Evolutionary conservation across 35 echinoderm and acorn worm species (phyloP).

Genomic region (Amphiura filiformis): DNA sequence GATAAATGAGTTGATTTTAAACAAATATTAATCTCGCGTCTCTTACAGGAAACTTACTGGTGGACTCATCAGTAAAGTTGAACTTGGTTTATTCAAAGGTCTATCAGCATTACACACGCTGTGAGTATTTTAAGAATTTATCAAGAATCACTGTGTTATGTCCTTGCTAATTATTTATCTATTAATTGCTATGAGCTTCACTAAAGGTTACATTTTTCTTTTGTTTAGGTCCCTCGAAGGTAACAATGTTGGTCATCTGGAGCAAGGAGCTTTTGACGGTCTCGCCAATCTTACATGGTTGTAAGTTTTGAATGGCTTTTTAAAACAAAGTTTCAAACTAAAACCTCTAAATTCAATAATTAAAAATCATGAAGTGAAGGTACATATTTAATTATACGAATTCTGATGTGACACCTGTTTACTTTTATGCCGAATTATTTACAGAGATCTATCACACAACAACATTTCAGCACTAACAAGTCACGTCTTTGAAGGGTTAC

Average conservation of each 20-base stretch:
- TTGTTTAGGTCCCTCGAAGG: neutral
- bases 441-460: too few species aligned
- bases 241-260: neutral
- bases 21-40: neutral
- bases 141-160: neutral
- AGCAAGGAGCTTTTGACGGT: neutral
- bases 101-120: neutral
- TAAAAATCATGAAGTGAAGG: too few species aligned
- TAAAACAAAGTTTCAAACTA: too few species aligned
- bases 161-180: neutral
- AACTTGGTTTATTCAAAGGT: slow-evolving; percentile 1
- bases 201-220: neutral
- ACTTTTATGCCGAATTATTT: too few species aligned
- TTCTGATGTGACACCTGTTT: too few species aligned
- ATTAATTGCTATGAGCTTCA: neutral
- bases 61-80: neutral
- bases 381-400: too few species aligned
- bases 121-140: neutral
- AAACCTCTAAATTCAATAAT: too few species aligned
- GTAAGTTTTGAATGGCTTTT: neutral
- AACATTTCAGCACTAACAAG: too few species aligned
- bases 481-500: too few species aligned
- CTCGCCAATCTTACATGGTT: neutral
- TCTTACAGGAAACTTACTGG: neutral
- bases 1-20: neutral